A percentile compares a stretch with the other conserved stretches of the same genome.
These are phyloP conservation scores for Kryptopterus vitreolus DNA, from an alignment of 2,797 vertebrate species.

Conservation along the genomic window DNA sequence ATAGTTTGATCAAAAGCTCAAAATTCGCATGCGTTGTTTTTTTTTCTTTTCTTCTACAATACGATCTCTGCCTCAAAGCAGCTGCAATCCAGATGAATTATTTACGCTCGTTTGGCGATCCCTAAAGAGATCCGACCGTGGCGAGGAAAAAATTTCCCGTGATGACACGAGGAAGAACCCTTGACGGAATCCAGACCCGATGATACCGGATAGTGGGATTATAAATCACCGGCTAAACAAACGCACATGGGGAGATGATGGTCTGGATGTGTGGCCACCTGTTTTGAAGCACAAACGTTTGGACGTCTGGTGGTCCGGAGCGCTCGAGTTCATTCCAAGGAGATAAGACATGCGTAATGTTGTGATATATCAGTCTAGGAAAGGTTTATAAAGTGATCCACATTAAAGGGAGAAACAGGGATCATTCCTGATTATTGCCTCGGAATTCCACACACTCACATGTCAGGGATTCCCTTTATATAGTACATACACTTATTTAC, in stretches of 20 bases:
- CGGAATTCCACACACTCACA: too few relatives aligned
- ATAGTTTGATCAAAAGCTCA: conserved; percentile 30
- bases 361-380: not conserved
- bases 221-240: conserved; percentile 14
- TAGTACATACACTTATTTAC: too few relatives aligned
- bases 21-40: too few relatives aligned
- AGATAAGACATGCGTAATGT: not conserved
- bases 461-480: too few relatives aligned
- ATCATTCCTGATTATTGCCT: not conserved
- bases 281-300: not conserved
- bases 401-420: not conserved
- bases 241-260: not conserved
- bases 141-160: not conserved
- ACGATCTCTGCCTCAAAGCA: not conserved
- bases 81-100: not conserved
- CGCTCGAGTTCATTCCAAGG: not conserved
- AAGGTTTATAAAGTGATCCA: not conserved
- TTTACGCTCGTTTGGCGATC: too few relatives aligned
- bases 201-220: not conserved
- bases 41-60: too few relatives aligned
- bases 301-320: conserved; percentile 4
- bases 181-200: conserved; percentile 21
- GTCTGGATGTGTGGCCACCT: conserved; percentile 1
- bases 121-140: conserved; percentile 8
- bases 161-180: not conserved